Evolutionary conservation across 2,113 vertebrate species (phyloP).

Genomic region (Eulemur rufifrons): DNA sequence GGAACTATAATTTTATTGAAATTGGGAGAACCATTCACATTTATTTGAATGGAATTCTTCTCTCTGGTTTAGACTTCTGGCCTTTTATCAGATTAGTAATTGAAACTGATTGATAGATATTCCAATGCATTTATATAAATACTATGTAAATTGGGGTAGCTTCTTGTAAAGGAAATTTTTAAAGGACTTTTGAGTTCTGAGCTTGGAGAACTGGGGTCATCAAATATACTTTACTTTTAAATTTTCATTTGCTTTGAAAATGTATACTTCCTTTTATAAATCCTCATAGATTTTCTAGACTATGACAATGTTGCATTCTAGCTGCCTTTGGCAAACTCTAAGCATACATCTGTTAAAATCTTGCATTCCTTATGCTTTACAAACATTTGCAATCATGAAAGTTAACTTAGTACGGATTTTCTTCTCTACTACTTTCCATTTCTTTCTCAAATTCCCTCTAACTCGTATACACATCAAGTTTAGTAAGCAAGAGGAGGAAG

Average conservation of each 20-base stretch:
- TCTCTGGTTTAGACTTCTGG: neutral
- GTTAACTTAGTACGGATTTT: neutral
- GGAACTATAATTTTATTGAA: neutral
- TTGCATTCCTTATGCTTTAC: neutral
- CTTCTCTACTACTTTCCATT: neutral
- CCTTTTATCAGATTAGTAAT: neutral
- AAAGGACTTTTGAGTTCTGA: neutral
- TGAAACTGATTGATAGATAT: neutral
- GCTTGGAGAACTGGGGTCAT: neutral
- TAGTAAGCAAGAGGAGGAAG: neutral
- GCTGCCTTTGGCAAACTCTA: neutral
- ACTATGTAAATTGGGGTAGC: neutral
- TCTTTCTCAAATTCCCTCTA: neutral
- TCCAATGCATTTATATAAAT: neutral
- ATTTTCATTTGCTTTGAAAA: constrained; percentile 30
- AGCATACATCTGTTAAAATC: neutral
- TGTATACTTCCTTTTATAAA: neutral
- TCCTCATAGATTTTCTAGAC: neutral
- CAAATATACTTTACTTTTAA: neutral
- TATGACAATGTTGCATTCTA: neutral
- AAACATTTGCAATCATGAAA: neutral
- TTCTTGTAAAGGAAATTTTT: neutral
- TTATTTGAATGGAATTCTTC: neutral
- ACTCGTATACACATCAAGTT: neutral
- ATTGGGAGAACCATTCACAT: neutral